These are phyloP conservation scores for Danio albolineatus DNA, from an alignment of 2,797 vertebrate genomes.

Conservation along the genomic window DNA sequence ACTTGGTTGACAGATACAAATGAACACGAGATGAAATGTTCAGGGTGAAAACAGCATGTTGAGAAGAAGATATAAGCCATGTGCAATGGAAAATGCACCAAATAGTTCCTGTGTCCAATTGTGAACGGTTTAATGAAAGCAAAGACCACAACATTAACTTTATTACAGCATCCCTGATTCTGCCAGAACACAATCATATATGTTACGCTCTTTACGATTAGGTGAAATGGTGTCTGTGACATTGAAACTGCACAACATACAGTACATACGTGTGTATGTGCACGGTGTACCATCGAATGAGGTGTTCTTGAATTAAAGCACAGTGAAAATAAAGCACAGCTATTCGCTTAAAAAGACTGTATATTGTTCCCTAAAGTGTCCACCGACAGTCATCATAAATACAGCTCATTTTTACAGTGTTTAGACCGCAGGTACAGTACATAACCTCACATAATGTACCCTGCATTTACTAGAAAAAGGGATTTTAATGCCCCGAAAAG, in stretches of 20 bases:
- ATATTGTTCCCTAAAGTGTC: slow-evolving; percentile 9
- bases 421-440: slow-evolving; percentile 9
- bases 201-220: neutral
- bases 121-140: neutral
- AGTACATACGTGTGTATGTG: neutral
- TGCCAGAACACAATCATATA: neutral
- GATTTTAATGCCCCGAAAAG: slow-evolving; percentile 18
- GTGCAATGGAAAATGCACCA: neutral
- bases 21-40: neutral
- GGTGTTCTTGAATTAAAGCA: slow-evolving; percentile 29
- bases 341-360: neutral
- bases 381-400: slow-evolving; percentile 1
- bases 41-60: neutral
- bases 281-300: neutral
- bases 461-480: slow-evolving; percentile 14
- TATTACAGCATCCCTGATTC: slow-evolving; percentile 8
- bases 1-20: neutral
- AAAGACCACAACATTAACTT: neutral
- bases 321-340: slow-evolving; percentile 35
- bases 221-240: neutral
- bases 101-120: neutral
- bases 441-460: slow-evolving; percentile 36
- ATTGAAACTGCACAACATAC: slow-evolving; percentile 3
- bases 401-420: slow-evolving; percentile 13
- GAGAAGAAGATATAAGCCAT: neutral